phyloP scores from a whole-genome alignment of 2,888 invertebrate genomes.

The Anodontia alba region DNA sequence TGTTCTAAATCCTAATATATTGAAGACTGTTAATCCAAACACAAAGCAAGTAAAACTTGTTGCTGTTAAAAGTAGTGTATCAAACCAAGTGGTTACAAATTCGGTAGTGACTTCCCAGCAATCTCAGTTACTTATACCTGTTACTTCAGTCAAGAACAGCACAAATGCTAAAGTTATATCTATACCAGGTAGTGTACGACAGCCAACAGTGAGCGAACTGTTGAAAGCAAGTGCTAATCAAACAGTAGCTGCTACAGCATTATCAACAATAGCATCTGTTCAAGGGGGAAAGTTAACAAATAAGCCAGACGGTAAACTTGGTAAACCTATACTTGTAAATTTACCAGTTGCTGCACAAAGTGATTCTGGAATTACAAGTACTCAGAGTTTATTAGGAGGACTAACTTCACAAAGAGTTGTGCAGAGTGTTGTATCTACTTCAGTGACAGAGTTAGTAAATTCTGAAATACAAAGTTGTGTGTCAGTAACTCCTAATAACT shows the following conservation, averaged over 20 bases:
- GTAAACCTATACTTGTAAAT: constrained; percentile 10
- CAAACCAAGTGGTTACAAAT: not conserved
- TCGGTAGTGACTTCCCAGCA: not conserved
- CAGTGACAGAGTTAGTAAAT: not conserved
- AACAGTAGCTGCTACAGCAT: not conserved
- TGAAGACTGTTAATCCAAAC: not conserved
- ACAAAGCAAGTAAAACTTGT: not conserved
- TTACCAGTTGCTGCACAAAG: not conserved
- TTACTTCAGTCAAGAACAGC: not conserved
- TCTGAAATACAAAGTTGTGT: not conserved
- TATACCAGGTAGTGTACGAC: not conserved
- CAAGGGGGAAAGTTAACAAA: not conserved
- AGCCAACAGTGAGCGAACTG: constrained; percentile 1
- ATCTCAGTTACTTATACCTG: not conserved
- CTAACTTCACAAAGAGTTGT: not conserved
- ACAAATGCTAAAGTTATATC: not conserved
- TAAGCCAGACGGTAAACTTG: not conserved
- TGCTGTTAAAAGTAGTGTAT: not conserved
- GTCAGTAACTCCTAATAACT: not conserved
- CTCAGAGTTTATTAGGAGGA: not conserved
- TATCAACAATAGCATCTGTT: constrained; percentile 24
- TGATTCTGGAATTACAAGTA: not conserved
- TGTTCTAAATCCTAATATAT: not conserved
- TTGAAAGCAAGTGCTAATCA: not conserved
- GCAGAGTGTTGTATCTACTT: not conserved